Percentiles rank a stretch among this genome's conserved stretches.
phyloP scores from a whole-genome alignment of 1,140 invertebrate species.

The Neodiprion virginianus region DNA sequence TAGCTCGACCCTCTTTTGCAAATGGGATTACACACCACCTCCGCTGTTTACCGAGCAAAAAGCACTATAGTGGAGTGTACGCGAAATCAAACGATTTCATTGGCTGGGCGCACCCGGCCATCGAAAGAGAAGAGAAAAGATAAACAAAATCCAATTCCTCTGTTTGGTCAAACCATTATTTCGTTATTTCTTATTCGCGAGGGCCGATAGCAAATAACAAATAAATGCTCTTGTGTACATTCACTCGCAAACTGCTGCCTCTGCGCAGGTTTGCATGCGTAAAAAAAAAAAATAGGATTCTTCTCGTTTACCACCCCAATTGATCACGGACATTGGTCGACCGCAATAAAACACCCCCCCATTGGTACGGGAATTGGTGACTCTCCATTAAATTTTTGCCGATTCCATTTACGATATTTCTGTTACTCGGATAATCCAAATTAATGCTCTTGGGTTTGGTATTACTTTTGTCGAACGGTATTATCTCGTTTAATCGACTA shows the following conservation, averaged over 20 bases:
- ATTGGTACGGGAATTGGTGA: background rate
- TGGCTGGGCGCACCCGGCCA: background rate
- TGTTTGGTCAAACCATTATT: too few species aligned
- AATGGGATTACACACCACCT: background rate
- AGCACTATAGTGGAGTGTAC: background rate
- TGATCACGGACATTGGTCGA: background rate
- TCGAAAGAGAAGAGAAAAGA: too few species aligned
- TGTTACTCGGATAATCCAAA: background rate
- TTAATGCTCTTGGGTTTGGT: background rate
- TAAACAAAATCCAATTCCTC: too few species aligned
- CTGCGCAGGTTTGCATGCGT: background rate
- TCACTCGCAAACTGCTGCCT: too few species aligned
- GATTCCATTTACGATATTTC: conserved; percentile 5
- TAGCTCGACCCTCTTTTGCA: background rate
- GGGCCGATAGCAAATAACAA: background rate
- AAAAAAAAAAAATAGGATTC: background rate
- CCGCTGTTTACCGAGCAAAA: background rate
- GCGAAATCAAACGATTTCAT: background rate
- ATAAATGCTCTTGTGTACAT: too few species aligned
- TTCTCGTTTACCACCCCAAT: background rate
- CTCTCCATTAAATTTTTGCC: background rate
- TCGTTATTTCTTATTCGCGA: background rate
- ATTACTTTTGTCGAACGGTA: background rate
- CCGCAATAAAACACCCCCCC: background rate
- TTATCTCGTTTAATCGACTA: too few species aligned